Conservation (phyloP, 2,113 vertebrate species). For the Gallinago jamesoni region DNA sequence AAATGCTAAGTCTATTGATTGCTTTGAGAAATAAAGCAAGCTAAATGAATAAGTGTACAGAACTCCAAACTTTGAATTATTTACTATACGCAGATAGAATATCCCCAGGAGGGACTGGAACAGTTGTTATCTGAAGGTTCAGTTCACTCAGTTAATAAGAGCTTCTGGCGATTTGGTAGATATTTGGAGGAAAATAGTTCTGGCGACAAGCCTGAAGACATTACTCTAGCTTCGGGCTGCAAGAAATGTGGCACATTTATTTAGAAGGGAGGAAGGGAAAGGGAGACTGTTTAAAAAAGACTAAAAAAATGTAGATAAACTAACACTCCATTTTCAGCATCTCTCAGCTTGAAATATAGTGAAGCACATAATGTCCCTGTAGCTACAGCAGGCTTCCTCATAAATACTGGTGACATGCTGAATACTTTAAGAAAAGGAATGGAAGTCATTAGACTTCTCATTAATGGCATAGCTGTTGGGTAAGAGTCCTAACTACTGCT, state of each 20-base stretch:
- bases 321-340: slow-evolving; percentile 21
- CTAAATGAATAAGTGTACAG: background rate
- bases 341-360: slow-evolving; percentile 48
- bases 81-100: background rate
- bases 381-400: slow-evolving; percentile 49
- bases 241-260: slow-evolving; percentile 13
- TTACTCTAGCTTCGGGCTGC: slow-evolving; percentile 12
- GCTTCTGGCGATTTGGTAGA: slow-evolving; percentile 42
- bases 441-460: slow-evolving; percentile 48
- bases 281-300: background rate
- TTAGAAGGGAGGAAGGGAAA: slow-evolving; percentile 26
- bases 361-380: slow-evolving; percentile 33
- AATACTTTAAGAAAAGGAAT: slow-evolving; percentile 44
- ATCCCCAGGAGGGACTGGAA: slow-evolving; percentile 14
- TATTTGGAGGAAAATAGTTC: slow-evolving; percentile 45
- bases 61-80: slow-evolving; percentile 21
- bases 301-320: slow-evolving; percentile 1
- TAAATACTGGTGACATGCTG: slow-evolving; percentile 39
- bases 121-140: slow-evolving; percentile 52
- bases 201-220: slow-evolving; percentile 34
- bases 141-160: slow-evolving; percentile 42
- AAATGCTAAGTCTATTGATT: background rate
- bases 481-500: background rate
- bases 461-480: slow-evolving; percentile 39
- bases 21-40: background rate